These are phyloP conservation scores for Gallinago media DNA, from an alignment of 2,113 vertebrate species.

Conservation along the genomic window DNA sequence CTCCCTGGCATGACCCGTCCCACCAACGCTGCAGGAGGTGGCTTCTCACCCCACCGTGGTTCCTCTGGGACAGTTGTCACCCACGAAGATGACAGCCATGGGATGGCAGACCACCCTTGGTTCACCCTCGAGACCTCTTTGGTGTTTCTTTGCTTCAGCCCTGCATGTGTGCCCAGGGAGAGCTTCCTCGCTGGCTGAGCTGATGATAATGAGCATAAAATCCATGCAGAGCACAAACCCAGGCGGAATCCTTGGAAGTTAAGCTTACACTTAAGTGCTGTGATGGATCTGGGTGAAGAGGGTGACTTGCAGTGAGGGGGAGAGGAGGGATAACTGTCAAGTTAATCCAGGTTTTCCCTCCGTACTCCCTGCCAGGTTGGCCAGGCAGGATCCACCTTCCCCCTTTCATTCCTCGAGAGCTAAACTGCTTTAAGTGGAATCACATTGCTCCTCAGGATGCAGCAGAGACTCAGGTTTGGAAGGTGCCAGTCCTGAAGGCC, in stretches of 20 bases:
- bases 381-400: neutral
- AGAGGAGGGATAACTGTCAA: neutral
- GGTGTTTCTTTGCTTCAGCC: neutral
- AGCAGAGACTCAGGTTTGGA: neutral
- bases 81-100: neutral
- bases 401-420: neutral
- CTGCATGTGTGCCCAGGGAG: fast-evolving
- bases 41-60: fast-evolving
- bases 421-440: neutral
- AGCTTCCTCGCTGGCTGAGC: neutral
- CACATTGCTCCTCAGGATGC: neutral
- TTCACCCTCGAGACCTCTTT: fast-evolving
- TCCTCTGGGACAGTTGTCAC: neutral
- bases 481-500: neutral
- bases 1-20: neutral
- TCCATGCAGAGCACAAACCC: neutral
- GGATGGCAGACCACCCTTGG: neutral
- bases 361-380: fast-evolving
- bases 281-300: conserved; percentile 4
- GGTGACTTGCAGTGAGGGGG: neutral
- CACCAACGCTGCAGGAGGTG: neutral
- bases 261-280: neutral
- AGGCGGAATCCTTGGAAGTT: neutral
- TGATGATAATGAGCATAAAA: neutral
- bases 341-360: neutral